phyloP scores from a whole-genome alignment of 2,113 vertebrate species.

The Drymodes brunneopygia region DNA sequence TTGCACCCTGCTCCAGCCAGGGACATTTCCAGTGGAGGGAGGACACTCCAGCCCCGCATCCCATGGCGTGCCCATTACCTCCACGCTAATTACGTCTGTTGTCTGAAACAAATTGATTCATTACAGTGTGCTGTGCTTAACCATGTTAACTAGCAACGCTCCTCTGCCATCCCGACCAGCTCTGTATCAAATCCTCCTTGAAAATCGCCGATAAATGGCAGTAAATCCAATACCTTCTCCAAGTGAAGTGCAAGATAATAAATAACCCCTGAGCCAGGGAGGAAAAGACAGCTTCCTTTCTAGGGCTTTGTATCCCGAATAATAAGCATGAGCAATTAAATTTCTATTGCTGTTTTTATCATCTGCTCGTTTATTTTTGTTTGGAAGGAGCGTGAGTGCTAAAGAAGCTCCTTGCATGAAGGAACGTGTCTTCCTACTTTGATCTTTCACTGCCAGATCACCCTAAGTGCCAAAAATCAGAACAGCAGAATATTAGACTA shows the following conservation, averaged over 20 bases:
- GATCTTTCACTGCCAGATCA: neutral
- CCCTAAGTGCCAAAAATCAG: neutral
- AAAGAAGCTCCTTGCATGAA: neutral
- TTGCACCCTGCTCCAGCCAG: neutral
- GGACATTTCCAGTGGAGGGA: fast-evolving
- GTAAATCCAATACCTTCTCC: neutral
- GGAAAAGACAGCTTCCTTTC: neutral
- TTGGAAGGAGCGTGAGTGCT: neutral
- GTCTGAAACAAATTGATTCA: conserved; percentile 56
- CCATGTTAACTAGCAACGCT: neutral
- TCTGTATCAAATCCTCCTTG: neutral
- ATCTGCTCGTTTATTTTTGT: neutral
- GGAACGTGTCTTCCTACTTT: neutral
- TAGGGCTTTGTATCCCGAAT: neutral
- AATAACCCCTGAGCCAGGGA: neutral
- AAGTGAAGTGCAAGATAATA: neutral
- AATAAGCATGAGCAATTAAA: neutral
- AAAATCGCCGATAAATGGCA: neutral
- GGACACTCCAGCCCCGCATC: neutral
- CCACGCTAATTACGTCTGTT: conserved; percentile 25
- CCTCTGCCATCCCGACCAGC: neutral
- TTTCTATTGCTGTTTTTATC: neutral
- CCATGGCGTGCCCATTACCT: neutral
- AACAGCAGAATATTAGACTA: neutral
- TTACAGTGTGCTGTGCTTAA: conserved; percentile 16